Percentiles rank a stretch among this genome's conserved stretches.
These are phyloP conservation scores for Hydrotaea diabolus DNA, from an alignment of 2,888 invertebrate genomes.

Conservation along the genomic window DNA sequence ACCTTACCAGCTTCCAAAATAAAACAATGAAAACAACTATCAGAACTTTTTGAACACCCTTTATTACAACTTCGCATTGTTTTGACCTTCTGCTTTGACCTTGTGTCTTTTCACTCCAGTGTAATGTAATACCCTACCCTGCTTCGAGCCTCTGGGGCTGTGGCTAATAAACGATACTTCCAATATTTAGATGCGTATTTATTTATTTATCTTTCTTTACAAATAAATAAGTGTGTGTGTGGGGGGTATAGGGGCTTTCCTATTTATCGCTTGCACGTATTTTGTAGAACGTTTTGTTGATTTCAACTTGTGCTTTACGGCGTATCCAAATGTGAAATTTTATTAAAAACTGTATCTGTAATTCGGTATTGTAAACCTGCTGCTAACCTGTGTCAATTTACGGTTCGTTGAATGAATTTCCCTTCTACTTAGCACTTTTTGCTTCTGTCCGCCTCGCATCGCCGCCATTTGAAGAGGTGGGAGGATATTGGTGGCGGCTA, in stretches of 20 bases:
- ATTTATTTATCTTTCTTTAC: background rate
- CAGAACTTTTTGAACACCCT: too few species aligned
- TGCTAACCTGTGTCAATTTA: slow-evolving; percentile 63
- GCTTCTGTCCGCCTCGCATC: too few species aligned
- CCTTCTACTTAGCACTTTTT: background rate
- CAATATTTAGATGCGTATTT: slow-evolving; percentile 14
- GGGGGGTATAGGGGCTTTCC: background rate
- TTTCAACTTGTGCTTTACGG: background rate
- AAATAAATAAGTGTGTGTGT: background rate
- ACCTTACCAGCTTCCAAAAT: too few species aligned
- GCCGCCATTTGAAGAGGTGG: background rate
- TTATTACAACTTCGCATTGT: too few species aligned
- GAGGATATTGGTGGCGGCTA: background rate
- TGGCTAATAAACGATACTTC: background rate
- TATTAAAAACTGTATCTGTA: slow-evolving; percentile 4
- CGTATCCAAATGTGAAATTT: background rate
- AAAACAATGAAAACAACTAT: too few species aligned
- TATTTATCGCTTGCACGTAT: background rate
- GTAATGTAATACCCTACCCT: too few species aligned
- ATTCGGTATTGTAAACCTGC: slow-evolving; percentile 31
- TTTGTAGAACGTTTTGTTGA: background rate
- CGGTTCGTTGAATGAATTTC: slow-evolving; percentile 53
- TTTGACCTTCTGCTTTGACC: too few species aligned
- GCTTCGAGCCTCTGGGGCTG: too few species aligned
- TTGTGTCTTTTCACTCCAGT: too few species aligned